Base-by-base conservation (phyloP, 2,888 invertebrate genomes). In the Caenorhabditis uteleia region DNA sequence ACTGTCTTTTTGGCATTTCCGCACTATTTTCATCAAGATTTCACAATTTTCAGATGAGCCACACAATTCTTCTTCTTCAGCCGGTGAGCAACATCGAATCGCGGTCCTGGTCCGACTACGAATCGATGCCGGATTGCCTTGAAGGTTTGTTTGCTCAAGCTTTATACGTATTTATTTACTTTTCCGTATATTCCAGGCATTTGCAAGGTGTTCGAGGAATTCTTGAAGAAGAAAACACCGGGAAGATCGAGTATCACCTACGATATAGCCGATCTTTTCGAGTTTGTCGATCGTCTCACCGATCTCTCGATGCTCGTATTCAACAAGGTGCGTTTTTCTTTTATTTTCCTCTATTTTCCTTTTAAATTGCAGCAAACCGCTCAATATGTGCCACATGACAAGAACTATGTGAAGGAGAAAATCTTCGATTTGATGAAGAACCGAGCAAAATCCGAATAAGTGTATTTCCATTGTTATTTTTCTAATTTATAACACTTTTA, bases 381-480 rank as follows among this genome's bases (percentile, higher is more conserved):
- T 92, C 95, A 86, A 0, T 98, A 98, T 82, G 92, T 93, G 1
- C 98, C 98, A 0, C 95, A 95, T 86, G 95, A 95, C 85, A 97
- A 97, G 86, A 95, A 94, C 81, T 98, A 95, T 95, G 93, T 98
- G 58, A 98, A 98, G 85, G 95, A 98, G 84, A 95, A 97, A 84
- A 95, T 98, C 69, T 97, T 95, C 83, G 91, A 95, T 7, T 31
- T 74, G 54, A 68, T 76, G 48, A 54, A 70, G 33, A 58, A 34
- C 16, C 68, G 72, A 18, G 73, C 68, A 7, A 14, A 45, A 26
- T 45, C 20, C 16, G 20, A 18, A 14, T 43, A 16, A 27, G 12
- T 27, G 27, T 43, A 43, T 14, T n/a, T 27, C n/a, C 16, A 18
- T 36, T n/a, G n/a, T 36, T 27, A 27, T 43, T 43, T 12, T 27